Conservation (phyloP, 1,140 invertebrate genomes). For the Drosophila funebris region DNA sequence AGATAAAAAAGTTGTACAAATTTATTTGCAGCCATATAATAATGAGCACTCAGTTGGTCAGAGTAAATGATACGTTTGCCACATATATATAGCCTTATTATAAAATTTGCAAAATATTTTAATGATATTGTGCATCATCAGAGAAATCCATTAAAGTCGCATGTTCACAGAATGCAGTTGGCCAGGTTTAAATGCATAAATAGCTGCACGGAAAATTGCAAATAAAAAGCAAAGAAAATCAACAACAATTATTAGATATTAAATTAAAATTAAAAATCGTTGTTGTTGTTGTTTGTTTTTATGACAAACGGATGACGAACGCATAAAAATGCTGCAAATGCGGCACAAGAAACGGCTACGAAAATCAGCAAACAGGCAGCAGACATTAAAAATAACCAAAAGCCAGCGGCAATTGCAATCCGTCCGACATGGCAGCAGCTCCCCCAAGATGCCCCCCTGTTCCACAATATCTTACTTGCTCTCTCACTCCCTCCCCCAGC, state of each 20-base stretch:
- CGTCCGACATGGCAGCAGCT: slow-evolving; percentile 15
- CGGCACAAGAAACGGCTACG: slow-evolving; percentile 64
- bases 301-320: slow-evolving; percentile 82
- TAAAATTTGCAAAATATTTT: slow-evolving; percentile 17
- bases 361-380: slow-evolving; percentile 35
- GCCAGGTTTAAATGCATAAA: slow-evolving; percentile 67
- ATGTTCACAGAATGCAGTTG: slow-evolving; percentile 47
- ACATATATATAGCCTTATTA: slow-evolving; percentile 35
- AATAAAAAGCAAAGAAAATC: slow-evolving; percentile 39
- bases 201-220: slow-evolving; percentile 50
- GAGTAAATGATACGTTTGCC: neutral
- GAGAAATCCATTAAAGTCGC: slow-evolving; percentile 69
- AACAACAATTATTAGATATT: slow-evolving; percentile 78
- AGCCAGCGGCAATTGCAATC: slow-evolving; percentile 61
- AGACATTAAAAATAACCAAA: slow-evolving; percentile 77
- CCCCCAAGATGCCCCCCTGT: neutral
- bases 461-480: neutral
- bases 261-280: slow-evolving; percentile 74
- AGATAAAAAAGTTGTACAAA: neutral
- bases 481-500: neutral
- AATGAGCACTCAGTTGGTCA: neutral
- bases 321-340: slow-evolving; percentile 74
- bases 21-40: neutral
- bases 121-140: slow-evolving; percentile 33
- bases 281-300: slow-evolving; percentile 49